These are phyloP conservation scores for Ceratina australensis DNA, from an alignment of 1,140 invertebrate species.

Conservation along the genomic window DNA sequence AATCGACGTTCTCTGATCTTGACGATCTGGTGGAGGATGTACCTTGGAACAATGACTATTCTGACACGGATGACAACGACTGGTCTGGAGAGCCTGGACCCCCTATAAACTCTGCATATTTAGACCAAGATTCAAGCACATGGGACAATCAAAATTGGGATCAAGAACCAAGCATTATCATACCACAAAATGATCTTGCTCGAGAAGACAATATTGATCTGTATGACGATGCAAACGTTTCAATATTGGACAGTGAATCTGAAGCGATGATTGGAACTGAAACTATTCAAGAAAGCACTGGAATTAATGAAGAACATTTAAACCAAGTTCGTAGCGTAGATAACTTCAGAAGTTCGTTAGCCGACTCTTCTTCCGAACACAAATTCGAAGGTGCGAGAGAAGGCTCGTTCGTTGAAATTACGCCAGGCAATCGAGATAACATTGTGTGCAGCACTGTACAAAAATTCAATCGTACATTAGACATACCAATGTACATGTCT, in stretches of 20 bases:
- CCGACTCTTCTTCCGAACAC: not conserved
- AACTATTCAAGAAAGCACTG: not conserved
- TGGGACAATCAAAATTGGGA: constrained; percentile 63
- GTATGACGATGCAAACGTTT: constrained; percentile 34
- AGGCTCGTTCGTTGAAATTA: not conserved
- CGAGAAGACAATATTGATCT: constrained; percentile 36
- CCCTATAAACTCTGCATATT: not conserved
- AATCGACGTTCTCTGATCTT: not conserved
- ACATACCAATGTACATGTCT: constrained; percentile 4
- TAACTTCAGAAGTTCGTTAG: not conserved
- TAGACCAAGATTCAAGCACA: not conserved
- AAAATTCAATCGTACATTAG: not conserved
- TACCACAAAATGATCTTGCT: constrained; percentile 32
- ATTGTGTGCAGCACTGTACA: not conserved
- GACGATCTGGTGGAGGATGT: not conserved
- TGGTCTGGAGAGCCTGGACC: constrained; percentile 42
- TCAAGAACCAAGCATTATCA: constrained; percentile 48
- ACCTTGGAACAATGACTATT: not conserved
- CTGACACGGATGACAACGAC: not conserved
- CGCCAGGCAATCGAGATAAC: not conserved
- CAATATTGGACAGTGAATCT: not conserved
- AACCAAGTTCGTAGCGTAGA: not conserved
- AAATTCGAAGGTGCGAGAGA: not conserved
- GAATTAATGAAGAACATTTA: not conserved
- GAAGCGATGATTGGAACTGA: not conserved